These are phyloP conservation scores for Anoncus sp. DNA, from an alignment of 2,888 invertebrate species.

Conservation along the genomic window DNA sequence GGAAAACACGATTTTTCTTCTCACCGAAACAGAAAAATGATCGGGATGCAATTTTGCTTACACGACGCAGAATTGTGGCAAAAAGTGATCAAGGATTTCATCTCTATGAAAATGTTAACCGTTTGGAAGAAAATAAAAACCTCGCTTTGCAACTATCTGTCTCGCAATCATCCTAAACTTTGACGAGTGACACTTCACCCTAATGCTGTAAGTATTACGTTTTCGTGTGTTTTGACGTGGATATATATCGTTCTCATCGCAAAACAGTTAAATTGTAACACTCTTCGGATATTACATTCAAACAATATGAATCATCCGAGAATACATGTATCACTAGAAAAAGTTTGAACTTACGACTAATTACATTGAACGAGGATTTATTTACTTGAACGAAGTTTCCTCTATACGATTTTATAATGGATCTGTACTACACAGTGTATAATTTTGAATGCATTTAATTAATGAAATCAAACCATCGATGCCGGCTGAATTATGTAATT, in stretches of 20 bases:
- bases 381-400: background rate
- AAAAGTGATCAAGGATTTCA: too few species aligned
- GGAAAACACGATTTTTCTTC: too few species aligned
- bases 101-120: too few species aligned
- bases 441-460: background rate
- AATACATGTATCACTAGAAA: background rate
- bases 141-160: too few species aligned
- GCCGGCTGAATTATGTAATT: background rate
- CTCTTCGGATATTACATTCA: background rate
- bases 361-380: background rate
- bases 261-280: background rate
- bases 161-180: too few species aligned
- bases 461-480: background rate
- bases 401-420: background rate
- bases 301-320: background rate
- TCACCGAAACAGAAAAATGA: too few species aligned
- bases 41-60: too few species aligned
- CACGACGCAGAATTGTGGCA: too few species aligned
- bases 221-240: background rate
- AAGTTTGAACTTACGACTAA: background rate
- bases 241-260: constrained; percentile 9
- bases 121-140: too few species aligned
- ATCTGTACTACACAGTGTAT: background rate
- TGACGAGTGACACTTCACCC: too few species aligned
- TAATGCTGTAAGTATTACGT: constrained; percentile 56